phyloP scores from a whole-genome alignment of 2,113 vertebrate genomes.

The Nothocercus julius region DNA sequence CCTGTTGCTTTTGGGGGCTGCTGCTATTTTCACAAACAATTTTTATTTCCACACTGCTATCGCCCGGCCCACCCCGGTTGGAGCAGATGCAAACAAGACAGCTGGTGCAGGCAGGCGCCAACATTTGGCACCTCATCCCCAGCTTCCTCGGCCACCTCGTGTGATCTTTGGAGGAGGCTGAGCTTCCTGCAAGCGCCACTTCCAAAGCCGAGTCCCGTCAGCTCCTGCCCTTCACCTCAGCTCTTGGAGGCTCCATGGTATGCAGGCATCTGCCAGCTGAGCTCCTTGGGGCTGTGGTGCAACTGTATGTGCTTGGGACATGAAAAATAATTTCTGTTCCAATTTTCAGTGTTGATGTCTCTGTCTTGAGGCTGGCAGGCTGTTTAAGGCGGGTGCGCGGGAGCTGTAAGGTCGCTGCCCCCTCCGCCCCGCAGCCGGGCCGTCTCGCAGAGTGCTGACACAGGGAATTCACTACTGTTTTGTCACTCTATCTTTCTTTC shows the following conservation, averaged over 20 bases:
- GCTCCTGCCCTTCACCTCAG: rapidly evolving
- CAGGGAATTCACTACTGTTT: constrained; percentile 41
- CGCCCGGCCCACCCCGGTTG: constrained; percentile 8
- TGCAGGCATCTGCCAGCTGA: background rate
- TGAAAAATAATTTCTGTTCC: background rate
- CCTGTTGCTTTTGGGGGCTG: constrained; percentile 60
- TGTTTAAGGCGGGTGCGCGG: background rate
- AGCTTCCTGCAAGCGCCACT: background rate
- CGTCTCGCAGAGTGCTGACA: constrained; percentile 46
- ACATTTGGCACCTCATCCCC: background rate
- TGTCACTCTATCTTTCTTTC: background rate
- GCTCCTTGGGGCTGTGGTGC: background rate
- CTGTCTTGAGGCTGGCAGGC: background rate
- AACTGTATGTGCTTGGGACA: background rate
- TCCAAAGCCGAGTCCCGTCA: background rate
- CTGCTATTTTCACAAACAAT: constrained; percentile 62
- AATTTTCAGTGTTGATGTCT: background rate
- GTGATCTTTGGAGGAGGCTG: background rate
- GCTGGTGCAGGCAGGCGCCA: background rate
- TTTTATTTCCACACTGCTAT: constrained; percentile 27
- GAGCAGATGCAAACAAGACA: constrained; percentile 40
- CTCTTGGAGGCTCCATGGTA: background rate
- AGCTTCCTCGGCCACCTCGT: background rate
- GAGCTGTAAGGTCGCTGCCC: background rate
- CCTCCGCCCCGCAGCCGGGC: constrained; percentile 31